A percentile compares a stretch with the other conserved stretches of the same genome.
Conservation (phyloP, 1,140 invertebrate genomes). For the Pseudomyrmex flavicornis region DNA sequence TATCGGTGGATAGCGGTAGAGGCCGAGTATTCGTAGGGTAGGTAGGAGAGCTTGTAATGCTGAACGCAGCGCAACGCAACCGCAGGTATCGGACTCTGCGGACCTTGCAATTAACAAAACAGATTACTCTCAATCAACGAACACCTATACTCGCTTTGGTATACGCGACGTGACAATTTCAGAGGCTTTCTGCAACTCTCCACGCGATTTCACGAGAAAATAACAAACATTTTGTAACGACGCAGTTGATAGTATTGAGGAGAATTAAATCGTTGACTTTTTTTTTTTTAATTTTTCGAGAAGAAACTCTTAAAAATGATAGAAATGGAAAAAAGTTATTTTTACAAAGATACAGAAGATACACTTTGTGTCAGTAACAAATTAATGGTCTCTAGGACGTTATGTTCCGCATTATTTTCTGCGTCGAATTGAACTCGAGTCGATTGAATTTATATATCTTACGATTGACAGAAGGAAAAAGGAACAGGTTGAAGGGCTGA, state of each 20-base stretch:
- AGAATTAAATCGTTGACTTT: too few species aligned
- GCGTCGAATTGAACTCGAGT: conserved; percentile 14
- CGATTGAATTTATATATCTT: background rate
- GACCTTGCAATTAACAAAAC: conserved; percentile 83
- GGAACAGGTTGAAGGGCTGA: background rate
- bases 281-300: background rate
- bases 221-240: conserved; percentile 27
- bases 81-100: conserved; percentile 79
- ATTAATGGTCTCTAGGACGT: too few species aligned
- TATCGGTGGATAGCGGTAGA: too few species aligned
- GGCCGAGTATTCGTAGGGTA: conserved; percentile 20
- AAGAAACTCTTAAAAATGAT: background rate
- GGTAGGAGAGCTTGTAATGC: conserved; percentile 67
- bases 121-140: conserved; percentile 82
- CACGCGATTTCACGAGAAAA: conserved; percentile 35
- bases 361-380: too few species aligned
- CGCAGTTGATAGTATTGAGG: too few species aligned
- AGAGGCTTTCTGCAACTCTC: conserved; percentile 54
- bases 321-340: background rate
- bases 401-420: background rate
- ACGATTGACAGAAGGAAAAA: background rate
- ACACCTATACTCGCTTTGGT: conserved; percentile 68
- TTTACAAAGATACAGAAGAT: background rate
- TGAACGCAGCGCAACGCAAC: conserved; percentile 77
- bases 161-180: conserved; percentile 61